These are phyloP conservation scores for Bellardia bayeri DNA, from an alignment of 2,888 invertebrate genomes.

Conservation along the genomic window DNA sequence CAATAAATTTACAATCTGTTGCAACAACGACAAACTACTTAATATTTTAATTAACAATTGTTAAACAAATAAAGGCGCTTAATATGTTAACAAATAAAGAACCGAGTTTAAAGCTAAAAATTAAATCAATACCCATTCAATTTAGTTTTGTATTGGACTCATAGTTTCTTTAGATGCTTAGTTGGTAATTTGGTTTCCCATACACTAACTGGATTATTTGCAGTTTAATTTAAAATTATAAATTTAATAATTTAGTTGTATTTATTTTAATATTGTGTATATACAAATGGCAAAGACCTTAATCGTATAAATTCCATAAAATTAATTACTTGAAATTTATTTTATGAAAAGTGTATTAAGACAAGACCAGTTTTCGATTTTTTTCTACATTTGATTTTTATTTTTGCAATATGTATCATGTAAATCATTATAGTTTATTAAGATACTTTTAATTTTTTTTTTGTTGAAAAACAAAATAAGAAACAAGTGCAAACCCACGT, in stretches of 20 bases:
- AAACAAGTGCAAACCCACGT: conserved; percentile 67
- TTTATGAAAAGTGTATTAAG: conserved; percentile 14
- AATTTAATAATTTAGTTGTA: conserved; percentile 10
- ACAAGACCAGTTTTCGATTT: conserved; percentile 45
- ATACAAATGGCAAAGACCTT: conserved; percentile 49
- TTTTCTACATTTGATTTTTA: background rate
- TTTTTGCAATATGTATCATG: conserved; percentile 11
- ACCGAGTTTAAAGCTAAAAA: background rate
- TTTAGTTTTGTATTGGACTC: background rate
- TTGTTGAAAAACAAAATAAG: background rate
- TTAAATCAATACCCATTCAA: background rate
- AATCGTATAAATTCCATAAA: conserved; percentile 74
- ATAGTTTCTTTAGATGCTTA: background rate
- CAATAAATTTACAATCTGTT: background rate
- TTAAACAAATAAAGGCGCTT: conserved; percentile 61
- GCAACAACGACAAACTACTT: conserved; percentile 40
- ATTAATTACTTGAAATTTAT: conserved; percentile 72
- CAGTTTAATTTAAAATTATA: conserved; percentile 1
- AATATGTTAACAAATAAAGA: conserved; percentile 12
- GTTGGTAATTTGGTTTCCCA: background rate
- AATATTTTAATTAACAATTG: conserved; percentile 48
- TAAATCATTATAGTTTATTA: conserved; percentile 18
- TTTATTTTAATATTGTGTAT: conserved; percentile 8
- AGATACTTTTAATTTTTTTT: conserved; percentile 6
- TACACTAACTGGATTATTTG: background rate